A percentile compares a stretch with the other conserved stretches of the same genome.
These are phyloP conservation scores for Regulus satrapa DNA, from an alignment of 2,113 vertebrate species.

Conservation along the genomic window DNA sequence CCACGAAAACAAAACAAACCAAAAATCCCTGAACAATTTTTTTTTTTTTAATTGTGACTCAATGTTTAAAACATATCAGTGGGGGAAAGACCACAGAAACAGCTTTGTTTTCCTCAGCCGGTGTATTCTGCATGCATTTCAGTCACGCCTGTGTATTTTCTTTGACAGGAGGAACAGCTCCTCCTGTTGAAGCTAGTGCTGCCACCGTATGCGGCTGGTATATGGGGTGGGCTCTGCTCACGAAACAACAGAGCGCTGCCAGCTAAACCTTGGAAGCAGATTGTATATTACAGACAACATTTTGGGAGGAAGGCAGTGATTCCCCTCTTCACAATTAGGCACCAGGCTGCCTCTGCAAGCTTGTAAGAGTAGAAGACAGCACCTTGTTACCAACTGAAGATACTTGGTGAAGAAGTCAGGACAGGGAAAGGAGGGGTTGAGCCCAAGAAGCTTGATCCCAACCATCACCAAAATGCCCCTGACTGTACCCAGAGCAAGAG, in stretches of 20 bases:
- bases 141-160: background rate
- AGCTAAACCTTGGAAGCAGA: background rate
- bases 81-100: background rate
- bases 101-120: background rate
- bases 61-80: background rate
- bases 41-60: too few relatives aligned
- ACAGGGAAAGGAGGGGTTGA: background rate
- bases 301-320: background rate
- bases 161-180: background rate
- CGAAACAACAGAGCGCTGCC: accelerated
- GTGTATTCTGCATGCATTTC: background rate
- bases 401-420: background rate
- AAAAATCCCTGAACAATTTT: too few relatives aligned
- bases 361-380: background rate
- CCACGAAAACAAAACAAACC: too few relatives aligned
- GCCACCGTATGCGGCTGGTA: accelerated
- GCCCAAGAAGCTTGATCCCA: background rate
- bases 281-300: background rate
- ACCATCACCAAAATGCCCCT: accelerated
- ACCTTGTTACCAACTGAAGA: background rate
- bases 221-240: accelerated
- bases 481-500: background rate
- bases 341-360: background rate
- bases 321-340: background rate
- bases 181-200: background rate